phyloP scores from a whole-genome alignment of 2,113 vertebrate genomes.

The Ictidomys tridecemlineatus region DNA sequence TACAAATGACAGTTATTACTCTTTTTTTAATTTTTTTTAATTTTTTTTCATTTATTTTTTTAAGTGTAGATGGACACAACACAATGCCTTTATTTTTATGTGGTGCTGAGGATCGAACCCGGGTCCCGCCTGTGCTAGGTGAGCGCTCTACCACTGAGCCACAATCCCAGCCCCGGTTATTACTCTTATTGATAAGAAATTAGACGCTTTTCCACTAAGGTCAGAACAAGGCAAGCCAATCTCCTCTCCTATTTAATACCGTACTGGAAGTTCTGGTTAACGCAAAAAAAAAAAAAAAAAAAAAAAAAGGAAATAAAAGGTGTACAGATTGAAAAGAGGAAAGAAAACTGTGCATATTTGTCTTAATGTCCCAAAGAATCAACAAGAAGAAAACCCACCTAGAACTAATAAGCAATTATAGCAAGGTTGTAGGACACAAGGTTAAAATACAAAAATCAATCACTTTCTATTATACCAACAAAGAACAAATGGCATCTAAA shows the following conservation, averaged over 20 bases:
- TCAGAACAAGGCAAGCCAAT: neutral
- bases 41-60: too few species aligned
- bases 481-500: neutral
- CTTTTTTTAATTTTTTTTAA: neutral
- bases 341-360: neutral
- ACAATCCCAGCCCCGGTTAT: neutral
- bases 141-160: too few species aligned
- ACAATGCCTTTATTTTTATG: too few species aligned
- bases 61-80: too few species aligned
- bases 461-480: neutral
- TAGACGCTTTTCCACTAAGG: neutral
- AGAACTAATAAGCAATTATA: slow-evolving; percentile 8
- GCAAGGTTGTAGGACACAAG: neutral
- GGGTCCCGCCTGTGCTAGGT: too few species aligned
- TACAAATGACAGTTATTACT: neutral
- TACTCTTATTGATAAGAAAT: neutral
- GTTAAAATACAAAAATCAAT: neutral
- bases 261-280: neutral
- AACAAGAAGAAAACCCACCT: neutral
- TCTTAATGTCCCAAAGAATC: neutral
- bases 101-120: too few species aligned
- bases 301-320: slow-evolving; percentile 17
- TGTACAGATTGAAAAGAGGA: neutral
- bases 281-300: neutral
- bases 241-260: neutral